Evolutionary conservation across 1,140 invertebrate species (phyloP).

Genomic region (Neocloeon triangulifer): DNA sequence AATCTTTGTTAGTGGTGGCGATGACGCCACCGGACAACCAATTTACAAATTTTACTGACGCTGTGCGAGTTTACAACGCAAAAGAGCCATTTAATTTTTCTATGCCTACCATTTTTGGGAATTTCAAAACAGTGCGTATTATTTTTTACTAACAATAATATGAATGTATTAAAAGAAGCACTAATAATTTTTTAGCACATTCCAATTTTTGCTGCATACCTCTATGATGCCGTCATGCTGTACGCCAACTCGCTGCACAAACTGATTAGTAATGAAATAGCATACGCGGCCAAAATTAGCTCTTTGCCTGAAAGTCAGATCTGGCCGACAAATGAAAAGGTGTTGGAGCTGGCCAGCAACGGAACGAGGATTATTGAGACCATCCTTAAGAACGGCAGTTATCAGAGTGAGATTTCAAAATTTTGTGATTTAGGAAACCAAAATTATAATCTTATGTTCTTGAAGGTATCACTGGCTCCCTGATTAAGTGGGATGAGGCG

Average conservation of each 20-base stretch:
- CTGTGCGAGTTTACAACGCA: slow-evolving; percentile 51
- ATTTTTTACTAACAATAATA: too few relatives aligned
- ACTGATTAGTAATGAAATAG: slow-evolving; percentile 29
- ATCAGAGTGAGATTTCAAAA: slow-evolving; percentile 30
- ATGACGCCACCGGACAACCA: slow-evolving; percentile 52
- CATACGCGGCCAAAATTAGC: neutral
- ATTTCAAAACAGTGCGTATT: slow-evolving; percentile 29
- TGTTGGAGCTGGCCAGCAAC: slow-evolving; percentile 50
- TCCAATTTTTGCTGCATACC: slow-evolving; percentile 80
- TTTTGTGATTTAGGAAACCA: neutral
- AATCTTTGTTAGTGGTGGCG: slow-evolving; percentile 64
- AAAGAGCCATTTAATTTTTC: slow-evolving; percentile 52
- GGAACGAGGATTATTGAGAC: slow-evolving; percentile 54
- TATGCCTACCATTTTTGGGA: slow-evolving; percentile 26
- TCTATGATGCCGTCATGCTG: slow-evolving; percentile 85
- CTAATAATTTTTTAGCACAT: slow-evolving; percentile 65
- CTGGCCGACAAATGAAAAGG: slow-evolving; percentile 27
- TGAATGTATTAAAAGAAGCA: too few relatives aligned
- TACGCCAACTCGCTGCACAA: slow-evolving; percentile 70
- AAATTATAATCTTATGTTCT: slow-evolving; percentile 3
- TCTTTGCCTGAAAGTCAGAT: too few relatives aligned
- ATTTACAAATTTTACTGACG: slow-evolving; percentile 43
- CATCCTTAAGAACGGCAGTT: slow-evolving; percentile 50
- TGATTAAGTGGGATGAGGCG: slow-evolving; percentile 70
- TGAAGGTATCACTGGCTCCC: slow-evolving; percentile 75